Conservation (phyloP, 2,888 invertebrate genomes). For the Tupiocoris notatus region DNA sequence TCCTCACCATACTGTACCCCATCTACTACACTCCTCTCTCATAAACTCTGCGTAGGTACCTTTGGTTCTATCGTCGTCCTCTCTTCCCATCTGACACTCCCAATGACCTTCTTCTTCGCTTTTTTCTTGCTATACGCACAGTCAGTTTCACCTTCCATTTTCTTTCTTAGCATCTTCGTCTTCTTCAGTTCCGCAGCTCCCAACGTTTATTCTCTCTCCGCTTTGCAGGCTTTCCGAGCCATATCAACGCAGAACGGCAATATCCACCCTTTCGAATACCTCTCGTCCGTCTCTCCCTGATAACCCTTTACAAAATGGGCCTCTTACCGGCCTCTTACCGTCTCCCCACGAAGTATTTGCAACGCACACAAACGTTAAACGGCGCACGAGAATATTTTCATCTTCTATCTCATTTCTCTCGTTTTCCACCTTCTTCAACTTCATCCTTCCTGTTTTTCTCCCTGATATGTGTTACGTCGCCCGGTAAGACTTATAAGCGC, state of each 20-base stretch:
- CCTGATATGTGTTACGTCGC: conserved; percentile 3
- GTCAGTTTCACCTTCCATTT: neutral
- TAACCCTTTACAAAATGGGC: neutral
- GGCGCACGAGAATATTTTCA: neutral
- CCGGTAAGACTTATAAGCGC: conserved; percentile 17
- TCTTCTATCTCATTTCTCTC: conserved; percentile 1
- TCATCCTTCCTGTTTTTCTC: neutral
- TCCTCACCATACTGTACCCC: too few relatives aligned
- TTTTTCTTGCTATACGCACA: neutral
- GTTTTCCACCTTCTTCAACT: neutral
- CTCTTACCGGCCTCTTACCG: neutral
- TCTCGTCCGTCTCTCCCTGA: neutral
- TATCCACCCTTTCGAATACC: too few relatives aligned
- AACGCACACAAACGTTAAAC: neutral
- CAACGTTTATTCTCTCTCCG: too few relatives aligned
- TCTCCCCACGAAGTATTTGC: too few relatives aligned
- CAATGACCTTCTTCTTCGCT: neutral
- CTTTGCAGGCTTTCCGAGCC: too few relatives aligned
- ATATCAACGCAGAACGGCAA: too few relatives aligned
- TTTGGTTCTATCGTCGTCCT: neutral
- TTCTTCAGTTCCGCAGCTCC: too few relatives aligned
- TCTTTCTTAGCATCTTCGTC: too few relatives aligned
- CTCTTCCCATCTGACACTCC: neutral
- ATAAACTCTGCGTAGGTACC: neutral
- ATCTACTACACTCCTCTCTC: neutral